Percentiles rank a stretch among this genome's conserved stretches.
phyloP scores from a whole-genome alignment of 2,797 vertebrate species.

The Acipenser transmontanus region DNA sequence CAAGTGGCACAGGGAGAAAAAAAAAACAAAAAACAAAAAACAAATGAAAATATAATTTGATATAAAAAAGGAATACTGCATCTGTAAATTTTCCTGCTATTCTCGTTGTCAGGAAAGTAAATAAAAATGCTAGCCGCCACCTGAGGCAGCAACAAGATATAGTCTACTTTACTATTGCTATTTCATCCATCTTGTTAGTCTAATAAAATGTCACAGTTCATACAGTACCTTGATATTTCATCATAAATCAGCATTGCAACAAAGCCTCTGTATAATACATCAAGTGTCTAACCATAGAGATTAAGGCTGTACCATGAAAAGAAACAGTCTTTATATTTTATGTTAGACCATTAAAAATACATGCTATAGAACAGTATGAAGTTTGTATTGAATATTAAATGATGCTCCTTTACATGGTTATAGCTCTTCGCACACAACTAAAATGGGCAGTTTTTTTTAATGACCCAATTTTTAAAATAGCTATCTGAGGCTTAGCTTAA shows the following conservation, averaged over 20 bases:
- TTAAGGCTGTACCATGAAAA: constrained; percentile 31
- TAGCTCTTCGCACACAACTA: too few species aligned
- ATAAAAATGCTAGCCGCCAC: constrained; percentile 25
- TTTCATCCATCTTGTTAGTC: constrained; percentile 89
- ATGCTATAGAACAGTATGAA: not conserved
- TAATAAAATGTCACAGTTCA: constrained; percentile 80
- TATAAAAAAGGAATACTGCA: constrained; percentile 14
- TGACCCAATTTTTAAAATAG: too few species aligned
- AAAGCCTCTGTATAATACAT: constrained; percentile 33
- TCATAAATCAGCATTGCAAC: constrained; percentile 57
- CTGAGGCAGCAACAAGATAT: constrained; percentile 65
- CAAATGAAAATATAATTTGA: constrained; percentile 7
- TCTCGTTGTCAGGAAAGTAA: constrained; percentile 30
- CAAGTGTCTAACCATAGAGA: constrained; percentile 40
- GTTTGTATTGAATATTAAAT: too few species aligned
- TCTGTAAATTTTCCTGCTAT: constrained; percentile 21
- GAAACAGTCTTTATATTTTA: constrained; percentile 7
- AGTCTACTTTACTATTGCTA: constrained; percentile 75
- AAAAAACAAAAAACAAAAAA: not conserved
- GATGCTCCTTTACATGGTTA: too few species aligned
- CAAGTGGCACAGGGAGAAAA: not conserved
- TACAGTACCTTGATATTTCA: constrained; percentile 72
- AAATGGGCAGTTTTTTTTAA: too few species aligned
- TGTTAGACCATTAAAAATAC: constrained; percentile 14
- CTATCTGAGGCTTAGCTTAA: too few species aligned